Conservation (phyloP, 2,113 vertebrate species). For the Pteropus alecto region DNA sequence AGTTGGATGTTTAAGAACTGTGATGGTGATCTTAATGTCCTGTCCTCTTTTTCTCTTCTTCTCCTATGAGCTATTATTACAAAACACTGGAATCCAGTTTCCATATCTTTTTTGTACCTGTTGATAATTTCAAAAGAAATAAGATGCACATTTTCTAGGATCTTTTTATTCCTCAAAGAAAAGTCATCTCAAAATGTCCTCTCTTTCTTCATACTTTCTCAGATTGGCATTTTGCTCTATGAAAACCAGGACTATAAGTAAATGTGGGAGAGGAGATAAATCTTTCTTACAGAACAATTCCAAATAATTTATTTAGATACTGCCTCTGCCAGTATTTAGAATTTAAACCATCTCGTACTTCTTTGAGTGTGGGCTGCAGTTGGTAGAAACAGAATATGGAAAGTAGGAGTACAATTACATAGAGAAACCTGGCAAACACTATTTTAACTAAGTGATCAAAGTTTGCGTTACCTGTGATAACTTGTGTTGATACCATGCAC, state of each 20-base stretch:
- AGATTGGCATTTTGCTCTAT: background rate
- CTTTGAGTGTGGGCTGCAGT: background rate
- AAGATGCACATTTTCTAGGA: background rate
- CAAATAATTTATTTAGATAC: background rate
- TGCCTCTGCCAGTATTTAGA: background rate
- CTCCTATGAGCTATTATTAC: background rate
- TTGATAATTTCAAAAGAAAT: background rate
- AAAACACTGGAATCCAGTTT: slow-evolving; percentile 8
- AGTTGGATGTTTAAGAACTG: slow-evolving; percentile 21
- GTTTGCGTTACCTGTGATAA: background rate
- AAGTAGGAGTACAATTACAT: background rate
- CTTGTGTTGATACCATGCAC: background rate
- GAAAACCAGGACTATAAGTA: background rate
- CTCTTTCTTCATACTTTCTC: background rate
- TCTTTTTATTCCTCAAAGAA: background rate
- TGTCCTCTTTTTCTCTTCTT: background rate
- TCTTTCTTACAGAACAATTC: background rate
- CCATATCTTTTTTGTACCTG: background rate
- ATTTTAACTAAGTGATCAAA: background rate
- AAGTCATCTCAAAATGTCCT: background rate
- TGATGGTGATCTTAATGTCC: background rate
- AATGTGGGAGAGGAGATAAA: background rate
- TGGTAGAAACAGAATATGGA: background rate
- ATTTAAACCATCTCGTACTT: background rate
- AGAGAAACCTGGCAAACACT: background rate